These are phyloP conservation scores for Vollenhovia emeryi DNA, from an alignment of 1,140 invertebrate species.

Conservation along the genomic window DNA sequence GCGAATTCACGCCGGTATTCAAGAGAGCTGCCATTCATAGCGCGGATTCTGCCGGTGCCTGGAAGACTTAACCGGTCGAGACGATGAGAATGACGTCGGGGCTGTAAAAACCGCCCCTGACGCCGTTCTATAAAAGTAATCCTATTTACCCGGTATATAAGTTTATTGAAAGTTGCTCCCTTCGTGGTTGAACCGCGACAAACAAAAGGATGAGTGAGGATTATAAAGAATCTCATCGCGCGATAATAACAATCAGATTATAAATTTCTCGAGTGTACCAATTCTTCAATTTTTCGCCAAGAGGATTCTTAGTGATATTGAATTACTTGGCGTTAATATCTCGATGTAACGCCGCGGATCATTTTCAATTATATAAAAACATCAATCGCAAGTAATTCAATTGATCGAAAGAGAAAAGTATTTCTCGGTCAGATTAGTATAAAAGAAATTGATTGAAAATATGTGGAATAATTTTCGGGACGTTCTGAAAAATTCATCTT, in stretches of 20 bases:
- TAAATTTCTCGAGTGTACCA: background rate
- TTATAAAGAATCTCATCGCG: slow-evolving; percentile 26
- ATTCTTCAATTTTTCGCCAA: background rate
- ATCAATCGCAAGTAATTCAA: background rate
- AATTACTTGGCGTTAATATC: background rate
- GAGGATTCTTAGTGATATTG: background rate
- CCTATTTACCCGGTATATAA: slow-evolving; percentile 50
- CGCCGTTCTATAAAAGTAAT: slow-evolving; percentile 57
- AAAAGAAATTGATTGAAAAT: background rate
- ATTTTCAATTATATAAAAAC: background rate
- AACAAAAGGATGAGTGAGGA: slow-evolving; percentile 32
- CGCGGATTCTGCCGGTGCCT: slow-evolving; percentile 46
- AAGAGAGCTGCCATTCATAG: slow-evolving; percentile 60
- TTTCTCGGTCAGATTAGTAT: background rate
- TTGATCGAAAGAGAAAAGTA: background rate
- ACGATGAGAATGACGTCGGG: slow-evolving; percentile 59
- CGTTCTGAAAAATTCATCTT: background rate
- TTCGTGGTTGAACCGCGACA: slow-evolving; percentile 24
- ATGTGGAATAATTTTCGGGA: background rate
- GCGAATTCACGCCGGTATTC: slow-evolving; percentile 55
- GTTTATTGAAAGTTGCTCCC: slow-evolving; percentile 51
- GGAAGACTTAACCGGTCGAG: slow-evolving; percentile 52
- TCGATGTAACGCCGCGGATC: background rate
- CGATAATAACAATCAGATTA: slow-evolving; percentile 36
- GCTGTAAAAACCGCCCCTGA: slow-evolving; percentile 56